Evolutionary conservation across 2,888 invertebrate genomes (phyloP), one percentile per base, ranked within the genome.

Genomic region (Thymelicus acteon): DNA sequence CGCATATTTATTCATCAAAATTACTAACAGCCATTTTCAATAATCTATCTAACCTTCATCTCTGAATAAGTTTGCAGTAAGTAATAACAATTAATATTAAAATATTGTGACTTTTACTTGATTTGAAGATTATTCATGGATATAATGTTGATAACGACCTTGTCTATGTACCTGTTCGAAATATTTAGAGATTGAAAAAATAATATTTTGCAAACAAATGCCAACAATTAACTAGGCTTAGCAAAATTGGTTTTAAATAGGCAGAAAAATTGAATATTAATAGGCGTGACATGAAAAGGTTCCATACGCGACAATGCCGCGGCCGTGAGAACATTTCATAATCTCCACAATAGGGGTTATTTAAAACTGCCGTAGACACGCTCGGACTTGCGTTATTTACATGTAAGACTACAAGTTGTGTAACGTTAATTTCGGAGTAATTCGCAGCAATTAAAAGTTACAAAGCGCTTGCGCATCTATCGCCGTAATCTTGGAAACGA

Each of bases 291-390:
- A 78, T 77, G 80, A 82, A 83, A 84, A 77, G 72, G 74, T 75
- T 75, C 75, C 79, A 78, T 76, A 80, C 80, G 82, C 79, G 83
- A 87, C 87, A 86, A 85, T 85, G 79, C 80, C 67, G 75, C 76
- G 79, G 75, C 91, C 92, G 90, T 92, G 92, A 90, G 92, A 92
- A 83, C 77, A 79, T 90, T 88, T 85, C 85, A 85, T 87, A 91
- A 91, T 82, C 77, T 68, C 77, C 77, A 87, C 90, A 88, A 90
- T 90, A 80, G 85, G 79, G 85, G 85, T 84, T 86, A 88, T 90
- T 88, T 84, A 82, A 88, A 82, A 83, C 78, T 83, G 80, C 84
- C 80, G 84, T 78, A 86, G 83, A 85, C 88, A 88, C 82, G 85
- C 82, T 87, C 75, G 82, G 82, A 83, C 86, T 85, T 81, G 80